These are phyloP conservation scores for Chrysolina oricalcia DNA, from an alignment of 2,888 invertebrate genomes.

Conservation along the genomic window DNA sequence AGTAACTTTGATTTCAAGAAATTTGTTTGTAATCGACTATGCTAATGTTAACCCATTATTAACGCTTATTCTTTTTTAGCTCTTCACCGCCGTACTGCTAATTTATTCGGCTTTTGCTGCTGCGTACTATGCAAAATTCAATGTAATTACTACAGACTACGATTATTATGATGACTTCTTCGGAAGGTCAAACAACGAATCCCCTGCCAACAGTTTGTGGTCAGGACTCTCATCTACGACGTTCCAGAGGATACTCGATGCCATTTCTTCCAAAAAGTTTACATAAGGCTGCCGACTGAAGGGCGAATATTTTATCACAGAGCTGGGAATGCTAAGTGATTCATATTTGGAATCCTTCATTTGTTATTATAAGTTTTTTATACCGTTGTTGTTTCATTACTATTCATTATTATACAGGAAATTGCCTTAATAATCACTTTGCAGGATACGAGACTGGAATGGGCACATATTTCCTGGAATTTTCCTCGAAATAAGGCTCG, in stretches of 20 bases:
- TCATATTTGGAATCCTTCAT: constrained; percentile 17
- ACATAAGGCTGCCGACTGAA: constrained; percentile 58
- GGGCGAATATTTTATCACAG: constrained; percentile 18
- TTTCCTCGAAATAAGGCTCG: too few relatives aligned
- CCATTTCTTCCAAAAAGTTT: constrained; percentile 72
- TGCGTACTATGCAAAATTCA: constrained; percentile 90
- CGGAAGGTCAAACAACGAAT: constrained; percentile 76
- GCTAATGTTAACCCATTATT: constrained; percentile 32
- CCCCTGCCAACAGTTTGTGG: constrained; percentile 66
- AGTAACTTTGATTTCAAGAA: not conserved
- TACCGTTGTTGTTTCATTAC: constrained; percentile 6
- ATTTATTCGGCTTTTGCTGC: constrained; percentile 91
- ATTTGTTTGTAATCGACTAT: constrained; percentile 8
- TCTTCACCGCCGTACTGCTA: constrained; percentile 85
- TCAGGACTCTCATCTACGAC: constrained; percentile 77
- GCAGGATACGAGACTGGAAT: too few relatives aligned
- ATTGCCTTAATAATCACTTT: too few relatives aligned
- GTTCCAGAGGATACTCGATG: constrained; percentile 81
- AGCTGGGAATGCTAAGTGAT: not conserved
- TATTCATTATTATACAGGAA: not conserved
- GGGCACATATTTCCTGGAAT: too few relatives aligned
- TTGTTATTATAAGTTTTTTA: constrained; percentile 15
- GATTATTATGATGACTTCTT: constrained; percentile 81
- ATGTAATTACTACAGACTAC: constrained; percentile 86
- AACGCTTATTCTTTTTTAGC: constrained; percentile 71